phyloP scores from a whole-genome alignment of 2,888 invertebrate genomes.

The Blera fallax region DNA sequence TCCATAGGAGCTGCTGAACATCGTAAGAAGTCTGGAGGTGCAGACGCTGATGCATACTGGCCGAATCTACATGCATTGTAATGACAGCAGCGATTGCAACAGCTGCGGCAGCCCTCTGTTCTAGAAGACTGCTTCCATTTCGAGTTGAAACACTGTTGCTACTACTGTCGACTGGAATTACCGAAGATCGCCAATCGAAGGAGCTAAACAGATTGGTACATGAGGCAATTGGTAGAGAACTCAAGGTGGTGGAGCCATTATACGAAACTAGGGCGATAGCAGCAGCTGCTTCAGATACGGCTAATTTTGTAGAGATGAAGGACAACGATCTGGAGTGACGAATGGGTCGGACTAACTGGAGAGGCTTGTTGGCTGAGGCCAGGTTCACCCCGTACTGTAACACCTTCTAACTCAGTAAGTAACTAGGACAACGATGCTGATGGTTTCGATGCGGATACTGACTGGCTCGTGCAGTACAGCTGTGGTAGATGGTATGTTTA shows the following conservation, averaged over 20 bases:
- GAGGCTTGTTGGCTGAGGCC: too few species aligned
- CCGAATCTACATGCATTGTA: conserved; percentile 74
- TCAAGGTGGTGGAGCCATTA: conserved; percentile 79
- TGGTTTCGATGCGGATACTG: conserved; percentile 72
- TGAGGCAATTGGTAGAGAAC: conserved; percentile 78
- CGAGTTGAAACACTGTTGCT: conserved; percentile 18
- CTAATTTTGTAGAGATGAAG: conserved; percentile 70
- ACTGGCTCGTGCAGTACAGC: conserved; percentile 81
- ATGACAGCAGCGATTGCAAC: conserved; percentile 78
- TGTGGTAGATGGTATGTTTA: conserved; percentile 75
- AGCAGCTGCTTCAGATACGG: conserved; percentile 70
- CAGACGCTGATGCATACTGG: conserved; percentile 38
- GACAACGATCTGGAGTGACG: too few species aligned
- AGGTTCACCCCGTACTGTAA: too few species aligned
- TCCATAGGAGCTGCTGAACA: conserved; percentile 72
- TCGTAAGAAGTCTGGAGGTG: conserved; percentile 74
- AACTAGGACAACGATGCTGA: conserved; percentile 73
- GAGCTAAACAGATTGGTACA: conserved; percentile 73
- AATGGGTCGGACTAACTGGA: too few species aligned
- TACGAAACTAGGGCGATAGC: conserved; percentile 70
- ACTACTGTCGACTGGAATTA: conserved; percentile 73
- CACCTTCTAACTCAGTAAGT: too few species aligned
- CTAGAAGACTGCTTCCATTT: conserved; percentile 72
- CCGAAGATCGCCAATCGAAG: conserved; percentile 75
- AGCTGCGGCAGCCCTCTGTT: conserved; percentile 77